Base-by-base conservation (phyloP, 2,797 vertebrate species). In the Sternarchorhynchus goeldii region DNA sequence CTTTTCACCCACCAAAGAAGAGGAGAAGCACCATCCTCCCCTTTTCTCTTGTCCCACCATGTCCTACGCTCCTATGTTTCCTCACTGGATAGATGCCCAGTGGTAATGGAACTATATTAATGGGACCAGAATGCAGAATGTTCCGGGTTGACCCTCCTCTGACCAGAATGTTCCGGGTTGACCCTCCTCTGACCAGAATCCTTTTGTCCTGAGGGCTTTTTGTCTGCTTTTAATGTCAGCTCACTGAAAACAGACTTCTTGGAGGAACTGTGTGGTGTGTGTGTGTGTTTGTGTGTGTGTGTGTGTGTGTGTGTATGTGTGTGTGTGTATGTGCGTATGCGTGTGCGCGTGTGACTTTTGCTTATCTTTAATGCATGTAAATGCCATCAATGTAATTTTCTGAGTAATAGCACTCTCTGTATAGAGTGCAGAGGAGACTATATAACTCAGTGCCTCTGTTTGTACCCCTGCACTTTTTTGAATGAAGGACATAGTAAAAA, bases 301-400 rank as follows among this genome's bases (percentile, higher is more conserved):
- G 45, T 50, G 45, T 14, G 45, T 50, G 45, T 50, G 41, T n/a
- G n/a, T n/a, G n/a, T n/a, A n/a, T n/a, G n/a, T n/a, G n/a, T n/a
- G n/a, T n/a, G n/a, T n/a, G n/a, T n/a, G n/a, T n/a, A n/a, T n/a
- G n/a, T n/a, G n/a, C n/a, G 75, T 85, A 75, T 78, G 80, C 79
- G 39, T 41, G 10, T 41, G 6, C 86, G 31, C 65, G 75, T 83
- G 75, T 78, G 80, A 79, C 84, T 81, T 83, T 87, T 88, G 88
- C 90, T 89, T 75, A 89, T 90, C 87, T 89, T 87, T 90, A 89
- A 88, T 91, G 90, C 91, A 93, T 93, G 90, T 89, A 86, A 87
- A 86, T 86, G 80, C 88, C 63, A 63, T 36, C 56, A 55, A 12
- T 74, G 79, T 76, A 16, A 21, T 2, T 31, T 32, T 2, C 8